Conservation (phyloP, 2,888 invertebrate species). For the Nymphalis urticae region DNA sequence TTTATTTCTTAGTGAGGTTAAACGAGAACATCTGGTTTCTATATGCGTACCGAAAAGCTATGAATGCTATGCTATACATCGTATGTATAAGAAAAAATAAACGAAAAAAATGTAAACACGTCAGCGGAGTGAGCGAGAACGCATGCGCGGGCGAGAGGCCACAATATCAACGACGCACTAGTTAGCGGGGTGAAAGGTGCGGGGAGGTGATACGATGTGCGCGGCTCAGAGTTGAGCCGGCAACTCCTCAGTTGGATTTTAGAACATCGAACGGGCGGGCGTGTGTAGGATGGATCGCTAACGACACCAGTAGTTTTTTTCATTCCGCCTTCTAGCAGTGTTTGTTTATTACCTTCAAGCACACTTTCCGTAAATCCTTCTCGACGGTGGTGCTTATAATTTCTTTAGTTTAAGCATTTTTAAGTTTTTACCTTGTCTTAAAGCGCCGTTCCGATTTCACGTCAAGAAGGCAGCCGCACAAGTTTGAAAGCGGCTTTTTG, state of each 20-base stretch:
- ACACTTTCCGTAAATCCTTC: constrained; percentile 76
- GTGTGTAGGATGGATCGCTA: constrained; percentile 81
- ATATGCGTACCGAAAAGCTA: constrained; percentile 35
- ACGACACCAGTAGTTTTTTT: constrained; percentile 82
- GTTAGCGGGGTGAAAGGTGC: constrained; percentile 45
- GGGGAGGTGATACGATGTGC: constrained; percentile 49
- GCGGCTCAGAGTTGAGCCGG: constrained; percentile 53
- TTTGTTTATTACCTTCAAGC: constrained; percentile 76
- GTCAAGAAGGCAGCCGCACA: constrained; percentile 78
- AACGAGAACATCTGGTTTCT: constrained; percentile 40
- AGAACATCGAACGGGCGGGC: constrained; percentile 81
- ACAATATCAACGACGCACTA: constrained; percentile 48
- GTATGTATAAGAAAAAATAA: constrained; percentile 53
- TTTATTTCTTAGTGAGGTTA: constrained; percentile 29
- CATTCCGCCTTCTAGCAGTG: constrained; percentile 81
- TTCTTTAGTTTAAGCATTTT: constrained; percentile 61
- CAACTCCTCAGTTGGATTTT: constrained; percentile 76
- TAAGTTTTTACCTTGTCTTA: constrained; percentile 61
- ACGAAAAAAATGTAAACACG: constrained; percentile 77
- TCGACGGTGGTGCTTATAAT: constrained; percentile 75
- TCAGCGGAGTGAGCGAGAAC: constrained; percentile 72
- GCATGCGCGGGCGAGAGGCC: constrained; percentile 70
- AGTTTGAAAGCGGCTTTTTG: constrained; percentile 81
- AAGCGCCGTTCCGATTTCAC: constrained; percentile 78
- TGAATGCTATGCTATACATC: constrained; percentile 37